These are phyloP conservation scores for Pangasius macronema DNA, from an alignment of 2,797 vertebrate genomes.

Conservation along the genomic window DNA sequence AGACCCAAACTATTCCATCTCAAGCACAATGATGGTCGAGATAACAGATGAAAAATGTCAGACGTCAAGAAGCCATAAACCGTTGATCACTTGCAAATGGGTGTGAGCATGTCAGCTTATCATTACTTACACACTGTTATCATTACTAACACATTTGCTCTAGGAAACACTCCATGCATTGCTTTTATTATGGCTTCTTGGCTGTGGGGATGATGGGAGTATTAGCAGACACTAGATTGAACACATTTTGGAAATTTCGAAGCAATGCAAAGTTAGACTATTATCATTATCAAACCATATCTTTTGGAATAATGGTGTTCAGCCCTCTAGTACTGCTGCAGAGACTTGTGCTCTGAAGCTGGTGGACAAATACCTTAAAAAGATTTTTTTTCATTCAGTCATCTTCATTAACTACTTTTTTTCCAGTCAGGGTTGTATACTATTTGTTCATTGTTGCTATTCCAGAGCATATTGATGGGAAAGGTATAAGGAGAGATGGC, in stretches of 20 bases:
- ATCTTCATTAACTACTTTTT: not conserved
- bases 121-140: not conserved
- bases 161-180: not conserved
- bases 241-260: conserved; percentile 1
- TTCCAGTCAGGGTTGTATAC: not conserved
- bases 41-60: not conserved
- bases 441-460: not conserved
- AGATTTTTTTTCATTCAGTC: not conserved
- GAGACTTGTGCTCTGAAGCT: not conserved
- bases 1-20: not conserved
- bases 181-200: not conserved
- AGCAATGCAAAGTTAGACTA: not conserved
- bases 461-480: not conserved
- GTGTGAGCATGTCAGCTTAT: not conserved
- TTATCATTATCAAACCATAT: not conserved
- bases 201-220: not conserved
- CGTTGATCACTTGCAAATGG: not conserved
- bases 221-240: not conserved
- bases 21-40: not conserved
- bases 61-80: not conserved
- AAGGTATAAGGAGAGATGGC: not conserved
- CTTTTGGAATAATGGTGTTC: conserved; percentile 4
- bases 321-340: not conserved
- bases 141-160: not conserved
- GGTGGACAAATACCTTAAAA: not conserved